Base-by-base conservation (phyloP, 2,888 invertebrate genomes). In the Thyatira batis region DNA sequence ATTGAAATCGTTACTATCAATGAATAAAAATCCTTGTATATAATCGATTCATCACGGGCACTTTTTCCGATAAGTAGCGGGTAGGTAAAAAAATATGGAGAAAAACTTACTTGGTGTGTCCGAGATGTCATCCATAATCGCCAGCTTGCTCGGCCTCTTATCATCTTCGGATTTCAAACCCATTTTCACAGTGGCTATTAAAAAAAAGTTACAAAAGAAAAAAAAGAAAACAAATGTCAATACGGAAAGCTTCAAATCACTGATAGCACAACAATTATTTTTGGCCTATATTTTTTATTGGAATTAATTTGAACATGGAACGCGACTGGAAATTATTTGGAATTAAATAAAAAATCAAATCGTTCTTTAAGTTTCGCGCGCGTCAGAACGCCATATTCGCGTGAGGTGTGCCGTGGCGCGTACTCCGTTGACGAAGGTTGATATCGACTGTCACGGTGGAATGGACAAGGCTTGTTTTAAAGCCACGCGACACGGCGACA, bases 141-240 rank as follows among this genome's bases (percentile, higher is more conserved):
- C 91, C 82, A 92, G 66, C 71, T 92, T 92, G 81, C 92, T 92
- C 39, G 92, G 91, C 72, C 87, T 77, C 68, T 88, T 91, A 64
- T 89, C 87, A 69, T 90, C 92, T 64, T 91, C 92, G 51, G 82
- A 73, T 67, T 84, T 92, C 73, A 92, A 82, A 77, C 92, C 92
- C 92, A 92, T 92, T 80, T 78, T 86, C 87, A 89, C 89, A 76
- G 76, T 51, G 27, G 30, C 25, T 28, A 57, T 57, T 43, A 10
- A 52, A 59, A 39, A 23, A 54, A 46, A 49, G n/a, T 20, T n/a
- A 56, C 49, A 57, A 57, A 61, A 58, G 66, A 64, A 55, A 55
- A 57, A 63, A 71, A 72, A 64, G 67, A 69, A 65, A 63, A 65
- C 56, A 69, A 69, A 71, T 52, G 55, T 64, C 49, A 58, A 67